These are phyloP conservation scores for Criorhina ranunculi DNA, from an alignment of 2,888 invertebrate genomes.

Conservation along the genomic window DNA sequence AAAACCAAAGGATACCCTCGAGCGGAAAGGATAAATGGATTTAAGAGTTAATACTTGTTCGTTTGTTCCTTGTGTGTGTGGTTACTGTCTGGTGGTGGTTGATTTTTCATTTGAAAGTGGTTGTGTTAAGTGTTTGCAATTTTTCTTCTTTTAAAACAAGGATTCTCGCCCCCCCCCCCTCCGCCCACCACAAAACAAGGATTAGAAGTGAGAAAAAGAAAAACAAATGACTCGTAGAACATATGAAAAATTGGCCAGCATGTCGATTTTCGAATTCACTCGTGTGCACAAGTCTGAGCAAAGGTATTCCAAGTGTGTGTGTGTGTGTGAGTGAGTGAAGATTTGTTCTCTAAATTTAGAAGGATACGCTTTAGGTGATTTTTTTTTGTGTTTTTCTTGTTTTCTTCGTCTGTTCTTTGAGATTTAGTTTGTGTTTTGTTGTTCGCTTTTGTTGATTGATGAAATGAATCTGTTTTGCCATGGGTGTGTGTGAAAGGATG, in stretches of 20 bases:
- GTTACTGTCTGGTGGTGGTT: conserved; percentile 21
- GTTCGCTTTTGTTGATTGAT: conserved; percentile 45
- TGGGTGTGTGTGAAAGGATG: not conserved
- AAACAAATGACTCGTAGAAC: conserved; percentile 36
- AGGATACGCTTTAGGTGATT: conserved; percentile 54
- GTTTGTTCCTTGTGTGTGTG: not conserved
- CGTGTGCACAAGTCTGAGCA: too few species aligned
- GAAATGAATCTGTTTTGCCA: conserved; percentile 49
- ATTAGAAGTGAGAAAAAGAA: conserved; percentile 1
- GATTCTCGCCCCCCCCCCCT: conserved; percentile 10
- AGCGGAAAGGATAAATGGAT: conserved; percentile 49
- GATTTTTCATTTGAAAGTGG: conserved; percentile 44
- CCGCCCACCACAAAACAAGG: not conserved
- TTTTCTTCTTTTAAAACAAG: conserved; percentile 60
- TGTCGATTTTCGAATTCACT: conserved; percentile 15
- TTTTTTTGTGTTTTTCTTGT: conserved; percentile 8
- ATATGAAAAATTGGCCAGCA: conserved; percentile 40
- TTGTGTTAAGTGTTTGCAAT: conserved; percentile 62
- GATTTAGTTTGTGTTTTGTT: conserved; percentile 5
- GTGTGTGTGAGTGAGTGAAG: not conserved
- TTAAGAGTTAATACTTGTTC: conserved; percentile 35
- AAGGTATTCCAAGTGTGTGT: too few species aligned
- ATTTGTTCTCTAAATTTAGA: conserved; percentile 28
- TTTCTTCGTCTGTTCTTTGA: conserved; percentile 4
- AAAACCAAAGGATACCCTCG: conserved; percentile 14